Evolutionary conservation across 2,113 vertebrate species (phyloP), one percentile per base, ranked within the genome.

Genomic region (Thamnophis sirtalis): DNA sequence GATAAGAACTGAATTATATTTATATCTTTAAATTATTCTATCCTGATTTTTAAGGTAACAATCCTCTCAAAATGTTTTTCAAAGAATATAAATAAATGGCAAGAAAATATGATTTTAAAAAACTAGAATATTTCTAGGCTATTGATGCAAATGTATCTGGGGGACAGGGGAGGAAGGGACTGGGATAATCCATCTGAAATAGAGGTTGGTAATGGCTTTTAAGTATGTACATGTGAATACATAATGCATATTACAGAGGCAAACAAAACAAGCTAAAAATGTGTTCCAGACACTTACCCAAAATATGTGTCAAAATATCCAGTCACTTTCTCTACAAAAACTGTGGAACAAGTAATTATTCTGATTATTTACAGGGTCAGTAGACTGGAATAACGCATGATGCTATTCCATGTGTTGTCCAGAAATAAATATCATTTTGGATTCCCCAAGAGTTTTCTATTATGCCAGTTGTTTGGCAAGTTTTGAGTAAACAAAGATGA

Each of bases 341-440:
- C 84, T 90, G 84, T 89, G 95, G 86, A 96, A 96, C 95, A 97
- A 96, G 92, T 49, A 92, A 96, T 96, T 94, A 94, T 96, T 55
- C 86, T 87, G 84, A 55, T 93, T 94, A 87, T 93, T 93, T 10
- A 84, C 89, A 93, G 90, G 87, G 49, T 0, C 2, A 87, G 90
- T 93, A 89, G 93, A 95, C 86, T 90, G 93, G 96, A 96, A 96
- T 87, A 94, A 96, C 93, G 84, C 13, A 0, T 84, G 88, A 51
- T 93, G 95, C 94, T 96, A 96, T 97, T 85, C 84, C 91, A 88
- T 91, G 9, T 90, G 63, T 53, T 6, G 48, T 21, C 90, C 85
- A 53, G 43, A 88, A 87, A 89, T 51, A 95, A 55, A 33, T 85
- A 95, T 73, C 60, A 87, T 43, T 0, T 0, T 5, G 89, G 85